Evolutionary conservation across 2,113 vertebrate genomes (phyloP), one percentile per base, ranked within the genome.

Genomic region (Odocoileus hemionus): DNA sequence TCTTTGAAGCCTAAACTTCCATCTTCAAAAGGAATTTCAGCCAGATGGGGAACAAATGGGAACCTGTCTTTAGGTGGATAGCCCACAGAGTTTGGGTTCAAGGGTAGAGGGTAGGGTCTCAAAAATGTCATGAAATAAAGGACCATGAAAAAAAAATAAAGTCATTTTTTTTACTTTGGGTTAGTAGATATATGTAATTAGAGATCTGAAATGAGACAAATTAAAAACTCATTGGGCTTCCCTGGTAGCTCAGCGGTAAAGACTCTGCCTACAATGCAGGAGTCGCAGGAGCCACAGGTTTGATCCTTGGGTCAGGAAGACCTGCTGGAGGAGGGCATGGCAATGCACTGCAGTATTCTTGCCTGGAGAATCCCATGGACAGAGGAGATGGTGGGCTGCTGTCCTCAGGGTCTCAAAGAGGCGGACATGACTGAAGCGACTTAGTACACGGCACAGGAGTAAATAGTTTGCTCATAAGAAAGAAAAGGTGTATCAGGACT

Each of bases 21-120:
- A 21, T 28, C 93, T 79, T 98, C 60, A 36, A 91, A 97, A 96
- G 92, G 74, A 91, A 94, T 97, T 93, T 60, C 39, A 95, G 54
- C 47, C 52, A 89, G 47, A 45, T 95, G 92, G 80, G 50, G 0
- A 67, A 76, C 25, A 96, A 95, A 97, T 16, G 30, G 50, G 19
- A 97, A 70, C 54, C 78, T 85, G 45, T 47, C 58, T 95, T 78
- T 50, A 17, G 87, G 54, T 78, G 64, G 33, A 15, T 67, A 80
- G 85, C 10, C 19, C 33, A 82, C 26, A 58, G 17, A 25, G 82
- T 95, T 94, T 47, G 61, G 57, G 57, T 47, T 94, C 55, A 91
- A 94, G 28, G 13, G 15, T 94, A 43, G 45, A 86, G 80, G 36
- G 60, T 36, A 36, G 83, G 82, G 13, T 43, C 33, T 23, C 1